Percentiles rank a stretch among this genome's conserved stretches.
Evolutionary conservation across 2,113 vertebrate species (phyloP).

Genomic region (Parus major): DNA sequence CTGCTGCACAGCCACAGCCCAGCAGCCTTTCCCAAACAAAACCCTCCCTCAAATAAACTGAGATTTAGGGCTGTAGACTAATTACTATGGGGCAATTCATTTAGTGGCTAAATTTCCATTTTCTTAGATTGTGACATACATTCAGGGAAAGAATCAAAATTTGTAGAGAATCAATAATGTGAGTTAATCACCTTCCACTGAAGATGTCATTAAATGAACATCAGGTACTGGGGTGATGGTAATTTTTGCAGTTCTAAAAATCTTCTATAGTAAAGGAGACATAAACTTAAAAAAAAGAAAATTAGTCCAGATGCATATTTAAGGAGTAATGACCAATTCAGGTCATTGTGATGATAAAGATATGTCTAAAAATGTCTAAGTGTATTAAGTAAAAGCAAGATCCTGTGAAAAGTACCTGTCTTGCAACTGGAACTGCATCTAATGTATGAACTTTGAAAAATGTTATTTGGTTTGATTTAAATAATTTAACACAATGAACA

Average conservation of each 20-base stretch:
- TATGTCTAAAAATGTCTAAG: not conserved
- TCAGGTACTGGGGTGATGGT: not conserved
- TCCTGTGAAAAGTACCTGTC: not conserved
- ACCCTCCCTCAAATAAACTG: not conserved
- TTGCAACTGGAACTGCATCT: not conserved
- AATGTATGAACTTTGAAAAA: not conserved
- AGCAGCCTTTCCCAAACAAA: fast-evolving
- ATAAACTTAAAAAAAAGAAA: not conserved
- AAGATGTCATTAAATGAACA: not conserved
- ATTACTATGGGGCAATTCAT: not conserved
- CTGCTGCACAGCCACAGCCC: not conserved
- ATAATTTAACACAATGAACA: not conserved
- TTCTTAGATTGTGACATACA: not conserved
- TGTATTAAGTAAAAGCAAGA: not conserved
- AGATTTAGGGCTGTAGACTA: not conserved
- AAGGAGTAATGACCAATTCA: not conserved
- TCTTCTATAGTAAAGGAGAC: not conserved
- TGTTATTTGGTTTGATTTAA: not conserved
- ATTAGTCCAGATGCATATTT: not conserved
- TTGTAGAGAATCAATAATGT: not conserved
- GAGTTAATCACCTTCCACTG: not conserved
- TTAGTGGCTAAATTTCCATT: not conserved
- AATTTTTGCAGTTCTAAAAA: not conserved
- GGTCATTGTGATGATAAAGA: not conserved
- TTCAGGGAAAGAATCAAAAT: not conserved